Evolutionary conservation across 2,888 invertebrate genomes (phyloP).

Genomic region (Tetranychus truncatus): DNA sequence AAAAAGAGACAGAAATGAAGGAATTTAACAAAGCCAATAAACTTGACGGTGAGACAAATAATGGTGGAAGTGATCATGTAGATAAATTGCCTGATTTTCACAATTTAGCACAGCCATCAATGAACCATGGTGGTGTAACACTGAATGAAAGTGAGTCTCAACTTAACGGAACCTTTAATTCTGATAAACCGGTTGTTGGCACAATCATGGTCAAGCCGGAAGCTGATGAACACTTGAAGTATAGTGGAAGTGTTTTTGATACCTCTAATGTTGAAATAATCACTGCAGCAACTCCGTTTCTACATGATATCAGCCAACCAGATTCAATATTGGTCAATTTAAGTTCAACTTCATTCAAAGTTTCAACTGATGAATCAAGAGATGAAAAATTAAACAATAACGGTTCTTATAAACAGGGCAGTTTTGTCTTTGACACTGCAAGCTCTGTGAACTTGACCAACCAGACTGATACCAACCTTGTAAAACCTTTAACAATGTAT

Average conservation of each 20-base stretch:
- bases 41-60: background rate
- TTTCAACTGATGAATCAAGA: background rate
- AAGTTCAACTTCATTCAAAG: constrained; percentile 12
- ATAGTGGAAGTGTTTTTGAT: background rate
- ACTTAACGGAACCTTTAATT: background rate
- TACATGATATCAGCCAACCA: constrained; percentile 7
- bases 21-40: background rate
- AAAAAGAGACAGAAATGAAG: background rate
- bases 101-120: background rate
- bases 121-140: background rate
- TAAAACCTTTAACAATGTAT: background rate
- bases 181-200: background rate
- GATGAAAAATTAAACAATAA: background rate
- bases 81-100: background rate
- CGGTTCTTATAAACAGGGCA: background rate
- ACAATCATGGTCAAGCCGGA: background rate
- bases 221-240: background rate
- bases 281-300: constrained; percentile 16
- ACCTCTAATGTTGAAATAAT: constrained; percentile 15
- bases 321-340: constrained; percentile 17
- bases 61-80: background rate
- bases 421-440: background rate
- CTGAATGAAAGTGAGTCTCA: background rate
- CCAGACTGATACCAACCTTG: background rate
- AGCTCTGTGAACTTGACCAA: background rate